phyloP scores from a whole-genome alignment of 2,888 invertebrate genomes.

The Synanthedon vespiformis region DNA sequence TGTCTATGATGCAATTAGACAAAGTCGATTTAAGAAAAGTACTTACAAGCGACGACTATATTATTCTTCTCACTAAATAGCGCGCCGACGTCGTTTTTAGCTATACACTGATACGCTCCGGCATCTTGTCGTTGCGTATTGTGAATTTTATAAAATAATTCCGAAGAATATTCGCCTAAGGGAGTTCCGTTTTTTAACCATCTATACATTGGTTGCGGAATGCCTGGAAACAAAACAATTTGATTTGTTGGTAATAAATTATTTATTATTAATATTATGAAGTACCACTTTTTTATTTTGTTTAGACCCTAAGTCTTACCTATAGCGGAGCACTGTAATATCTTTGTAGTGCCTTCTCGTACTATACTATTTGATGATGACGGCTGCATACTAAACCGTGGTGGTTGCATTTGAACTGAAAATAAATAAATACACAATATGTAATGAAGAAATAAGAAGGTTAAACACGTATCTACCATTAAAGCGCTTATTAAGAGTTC shows the following conservation, averaged over 20 bases:
- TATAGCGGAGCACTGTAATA: slow-evolving; percentile 91
- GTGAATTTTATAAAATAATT: slow-evolving; percentile 85
- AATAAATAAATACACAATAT: slow-evolving; percentile 9
- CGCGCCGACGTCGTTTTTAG: slow-evolving; percentile 90
- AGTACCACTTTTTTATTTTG: not conserved
- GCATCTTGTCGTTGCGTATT: slow-evolving; percentile 85
- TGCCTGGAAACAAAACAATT: slow-evolving; percentile 70
- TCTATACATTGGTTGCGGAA: slow-evolving; percentile 91
- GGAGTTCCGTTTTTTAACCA: slow-evolving; percentile 91
- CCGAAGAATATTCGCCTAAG: slow-evolving; percentile 83
- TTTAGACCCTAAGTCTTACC: slow-evolving; percentile 69
- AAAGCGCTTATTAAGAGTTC: no score
- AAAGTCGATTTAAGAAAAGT: slow-evolving; percentile 11
- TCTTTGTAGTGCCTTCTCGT: slow-evolving; percentile 89
- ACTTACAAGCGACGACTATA: slow-evolving; percentile 94
- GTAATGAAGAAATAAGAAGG: no score
- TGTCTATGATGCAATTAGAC: slow-evolving; percentile 14
- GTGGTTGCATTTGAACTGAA: slow-evolving; percentile 79
- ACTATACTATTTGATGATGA: slow-evolving; percentile 88
- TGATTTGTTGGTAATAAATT: not conserved
- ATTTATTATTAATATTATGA: not conserved
- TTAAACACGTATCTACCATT: no score
- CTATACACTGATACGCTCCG: slow-evolving; percentile 93
- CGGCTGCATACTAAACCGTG: slow-evolving; percentile 88
- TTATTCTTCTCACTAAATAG: slow-evolving; percentile 92